Evolutionary conservation across 2,888 invertebrate genomes (phyloP).

Genomic region (Notocelia uddmanniana): DNA sequence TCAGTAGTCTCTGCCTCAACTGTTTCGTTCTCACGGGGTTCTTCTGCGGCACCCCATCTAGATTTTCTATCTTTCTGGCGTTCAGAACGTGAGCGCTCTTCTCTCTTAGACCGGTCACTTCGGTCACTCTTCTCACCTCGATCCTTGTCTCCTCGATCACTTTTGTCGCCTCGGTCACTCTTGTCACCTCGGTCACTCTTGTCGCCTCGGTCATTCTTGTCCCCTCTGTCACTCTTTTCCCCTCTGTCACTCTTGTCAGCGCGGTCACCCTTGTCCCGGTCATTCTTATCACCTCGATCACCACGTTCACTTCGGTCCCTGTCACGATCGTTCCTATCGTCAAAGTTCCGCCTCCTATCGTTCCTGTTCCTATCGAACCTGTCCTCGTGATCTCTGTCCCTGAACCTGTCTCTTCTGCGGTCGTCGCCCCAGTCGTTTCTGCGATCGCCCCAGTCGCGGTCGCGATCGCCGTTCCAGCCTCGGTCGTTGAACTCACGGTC

Average conservation of each 20-base stretch:
- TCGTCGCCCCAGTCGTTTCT: conserved; percentile 72
- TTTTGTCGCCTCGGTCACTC: conserved; percentile 28
- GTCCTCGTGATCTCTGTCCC: conserved; percentile 63
- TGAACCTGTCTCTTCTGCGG: conserved; percentile 61
- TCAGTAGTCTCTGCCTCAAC: conserved; percentile 17
- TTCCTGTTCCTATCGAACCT: conserved; percentile 55
- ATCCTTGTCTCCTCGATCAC: conserved; percentile 14
- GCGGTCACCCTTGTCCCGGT: conserved; percentile 27
- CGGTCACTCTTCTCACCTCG: conserved; percentile 16
- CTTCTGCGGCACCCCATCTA: conserved; percentile 77
- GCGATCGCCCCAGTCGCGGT: conserved; percentile 55
- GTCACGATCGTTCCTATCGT: conserved; percentile 55
- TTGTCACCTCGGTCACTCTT: conserved; percentile 21
- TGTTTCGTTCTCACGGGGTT: conserved; percentile 46
- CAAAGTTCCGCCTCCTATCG: conserved; percentile 63
- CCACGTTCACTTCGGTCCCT: conserved; percentile 32
- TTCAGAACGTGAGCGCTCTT: conserved; percentile 63
- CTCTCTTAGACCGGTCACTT: conserved; percentile 33
- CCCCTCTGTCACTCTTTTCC: conserved; percentile 24
- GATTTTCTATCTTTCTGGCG: conserved; percentile 79
- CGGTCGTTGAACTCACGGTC: conserved; percentile 75
- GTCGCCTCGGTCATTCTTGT: conserved; percentile 24
- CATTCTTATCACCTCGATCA: conserved; percentile 28
- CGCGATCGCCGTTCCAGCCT: conserved; percentile 68
- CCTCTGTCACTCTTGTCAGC: conserved; percentile 17